Evolutionary conservation across 2,113 vertebrate genomes (phyloP).

Genomic region (Ophthalmolycus amberensis): DNA sequence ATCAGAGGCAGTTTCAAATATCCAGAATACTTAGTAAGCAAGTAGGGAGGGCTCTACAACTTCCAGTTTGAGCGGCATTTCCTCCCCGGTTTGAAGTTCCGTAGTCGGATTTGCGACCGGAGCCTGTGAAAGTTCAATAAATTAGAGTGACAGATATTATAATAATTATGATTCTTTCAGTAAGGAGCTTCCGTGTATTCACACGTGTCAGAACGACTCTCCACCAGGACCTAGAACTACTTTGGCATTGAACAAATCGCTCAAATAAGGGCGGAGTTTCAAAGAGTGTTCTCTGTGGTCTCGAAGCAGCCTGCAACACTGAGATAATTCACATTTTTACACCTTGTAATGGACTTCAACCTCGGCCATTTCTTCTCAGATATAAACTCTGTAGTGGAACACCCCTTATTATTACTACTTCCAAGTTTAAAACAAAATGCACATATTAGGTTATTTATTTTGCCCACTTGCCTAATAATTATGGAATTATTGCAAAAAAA

Average conservation of each 20-base stretch:
- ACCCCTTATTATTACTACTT: neutral
- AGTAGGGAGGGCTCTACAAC: neutral
- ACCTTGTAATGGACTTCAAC: neutral
- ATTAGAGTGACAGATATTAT: neutral
- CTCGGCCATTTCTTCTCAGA: neutral
- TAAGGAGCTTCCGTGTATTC: neutral
- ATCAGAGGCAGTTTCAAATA: neutral
- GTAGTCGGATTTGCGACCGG: neutral
- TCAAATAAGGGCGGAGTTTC: slow-evolving; percentile 60
- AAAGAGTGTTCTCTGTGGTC: neutral
- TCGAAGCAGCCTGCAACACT: neutral
- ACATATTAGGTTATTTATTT: neutral
- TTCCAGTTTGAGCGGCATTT: slow-evolving; percentile 8
- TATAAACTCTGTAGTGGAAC: no score
- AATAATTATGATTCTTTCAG: neutral
- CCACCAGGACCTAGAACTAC: slow-evolving; percentile 48
- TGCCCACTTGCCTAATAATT: neutral
- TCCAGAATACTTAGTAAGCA: neutral
- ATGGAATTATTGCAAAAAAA: neutral
- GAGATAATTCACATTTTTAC: neutral
- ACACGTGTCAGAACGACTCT: slow-evolving; percentile 58
- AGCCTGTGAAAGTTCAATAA: neutral
- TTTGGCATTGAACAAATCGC: slow-evolving; percentile 5
- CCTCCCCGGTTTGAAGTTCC: slow-evolving; percentile 13
- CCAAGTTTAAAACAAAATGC: neutral